Evolutionary conservation across 2,797 vertebrate species (phyloP).

Genomic region (Sebastes hubbsi): DNA sequence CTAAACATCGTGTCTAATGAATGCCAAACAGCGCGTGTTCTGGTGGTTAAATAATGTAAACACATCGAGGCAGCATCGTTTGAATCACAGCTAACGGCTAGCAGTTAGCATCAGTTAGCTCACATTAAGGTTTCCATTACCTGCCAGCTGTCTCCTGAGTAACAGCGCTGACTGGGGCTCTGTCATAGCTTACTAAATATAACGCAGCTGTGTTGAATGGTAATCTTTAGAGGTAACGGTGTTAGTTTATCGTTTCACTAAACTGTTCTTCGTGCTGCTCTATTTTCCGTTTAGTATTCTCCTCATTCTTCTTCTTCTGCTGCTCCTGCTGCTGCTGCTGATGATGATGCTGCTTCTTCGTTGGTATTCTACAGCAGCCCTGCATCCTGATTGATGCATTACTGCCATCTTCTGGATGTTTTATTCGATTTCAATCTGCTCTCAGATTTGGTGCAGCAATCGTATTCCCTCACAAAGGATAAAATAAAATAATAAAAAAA

Average conservation of each 20-base stretch:
- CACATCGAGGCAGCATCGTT: slow-evolving; percentile 52
- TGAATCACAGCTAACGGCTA: slow-evolving; percentile 59
- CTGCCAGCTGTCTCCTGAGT: slow-evolving; percentile 97
- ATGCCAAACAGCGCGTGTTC: neutral
- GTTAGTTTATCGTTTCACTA: slow-evolving; percentile 54
- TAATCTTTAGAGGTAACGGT: slow-evolving; percentile 42
- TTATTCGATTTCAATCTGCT: neutral
- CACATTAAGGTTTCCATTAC: slow-evolving; percentile 78
- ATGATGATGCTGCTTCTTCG: slow-evolving; percentile 46
- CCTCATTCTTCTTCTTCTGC: slow-evolving; percentile 72
- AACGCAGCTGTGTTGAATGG: slow-evolving; percentile 47
- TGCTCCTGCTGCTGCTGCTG: neutral
- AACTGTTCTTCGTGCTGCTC: slow-evolving; percentile 43
- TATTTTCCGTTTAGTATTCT: slow-evolving; percentile 74
- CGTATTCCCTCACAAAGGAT: too few species aligned
- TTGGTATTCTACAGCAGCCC: neutral
- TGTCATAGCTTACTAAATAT: slow-evolving; percentile 84
- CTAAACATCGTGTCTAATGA: neutral
- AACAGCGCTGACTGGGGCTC: slow-evolving; percentile 96
- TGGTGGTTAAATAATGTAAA: slow-evolving; percentile 52
- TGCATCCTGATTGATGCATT: neutral
- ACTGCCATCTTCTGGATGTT: slow-evolving; percentile 37
- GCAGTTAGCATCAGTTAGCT: slow-evolving; percentile 20
- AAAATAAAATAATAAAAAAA: too few species aligned
- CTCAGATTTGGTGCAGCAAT: neutral